These are phyloP conservation scores for Parnassius glacialis DNA, from an alignment of 2,888 invertebrate genomes.

Conservation along the genomic window DNA sequence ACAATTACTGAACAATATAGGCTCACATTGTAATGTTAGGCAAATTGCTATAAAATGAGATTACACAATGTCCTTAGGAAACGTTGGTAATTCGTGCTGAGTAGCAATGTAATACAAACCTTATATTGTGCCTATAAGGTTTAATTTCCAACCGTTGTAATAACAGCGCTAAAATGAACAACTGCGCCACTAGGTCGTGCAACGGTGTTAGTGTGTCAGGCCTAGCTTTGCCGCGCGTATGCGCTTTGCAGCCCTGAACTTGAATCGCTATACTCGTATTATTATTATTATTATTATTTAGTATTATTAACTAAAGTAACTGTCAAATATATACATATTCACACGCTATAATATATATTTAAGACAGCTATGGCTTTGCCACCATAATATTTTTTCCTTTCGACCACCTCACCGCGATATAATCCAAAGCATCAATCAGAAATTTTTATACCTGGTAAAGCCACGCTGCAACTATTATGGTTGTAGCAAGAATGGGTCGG, in stretches of 20 bases:
- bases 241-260: constrained; percentile 66
- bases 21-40: constrained; percentile 8
- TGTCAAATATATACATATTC: neutral
- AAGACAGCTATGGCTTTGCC: no score
- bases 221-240: constrained; percentile 45
- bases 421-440: no score
- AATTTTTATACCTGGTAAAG: no score
- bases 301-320: neutral
- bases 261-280: constrained; percentile 35
- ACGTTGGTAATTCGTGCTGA: neutral
- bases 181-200: constrained; percentile 34
- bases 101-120: neutral
- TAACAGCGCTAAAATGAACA: constrained; percentile 30
- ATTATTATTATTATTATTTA: no score
- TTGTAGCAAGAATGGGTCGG: no score
- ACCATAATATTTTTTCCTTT: no score
- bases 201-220: constrained; percentile 41
- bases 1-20: neutral
- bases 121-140: neutral
- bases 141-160: constrained; percentile 1
- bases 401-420: no score
- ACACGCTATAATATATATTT: no score
- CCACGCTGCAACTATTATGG: no score
- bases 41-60: constrained; percentile 9
- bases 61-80: constrained; percentile 14